Percentiles rank a stretch among this genome's conserved stretches.
These are phyloP conservation scores for Cataglyphis rosenhaueri DNA, from an alignment of 2,888 invertebrate genomes.

Conservation along the genomic window DNA sequence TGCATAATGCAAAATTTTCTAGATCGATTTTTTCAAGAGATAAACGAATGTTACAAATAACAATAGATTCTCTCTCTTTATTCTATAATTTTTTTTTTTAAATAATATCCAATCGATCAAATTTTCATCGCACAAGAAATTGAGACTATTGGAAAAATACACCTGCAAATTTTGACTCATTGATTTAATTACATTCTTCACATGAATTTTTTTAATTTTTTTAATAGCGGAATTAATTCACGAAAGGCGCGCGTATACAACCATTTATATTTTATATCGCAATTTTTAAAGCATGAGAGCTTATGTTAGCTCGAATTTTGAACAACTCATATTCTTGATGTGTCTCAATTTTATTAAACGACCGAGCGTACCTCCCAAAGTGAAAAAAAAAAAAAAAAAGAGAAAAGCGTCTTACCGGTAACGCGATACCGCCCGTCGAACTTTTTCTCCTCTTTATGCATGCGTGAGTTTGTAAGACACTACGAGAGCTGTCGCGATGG, in stretches of 20 bases:
- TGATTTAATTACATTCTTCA: background rate
- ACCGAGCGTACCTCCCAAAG: slow-evolving; percentile 12
- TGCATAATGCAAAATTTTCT: background rate
- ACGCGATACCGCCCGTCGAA: slow-evolving; percentile 65
- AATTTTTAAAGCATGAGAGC: slow-evolving; percentile 26
- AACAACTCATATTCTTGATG: slow-evolving; percentile 39
- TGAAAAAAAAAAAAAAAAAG: slow-evolving; percentile 59
- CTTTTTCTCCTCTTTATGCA: slow-evolving; percentile 60
- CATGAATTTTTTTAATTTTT: background rate
- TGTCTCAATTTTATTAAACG: slow-evolving; percentile 45
- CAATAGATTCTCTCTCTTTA: background rate
- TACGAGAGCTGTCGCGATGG: slow-evolving; percentile 56
- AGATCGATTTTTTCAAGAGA: background rate
- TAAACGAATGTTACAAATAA: background rate
- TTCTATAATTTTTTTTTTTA: background rate
- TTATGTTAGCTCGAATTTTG: slow-evolving; percentile 36
- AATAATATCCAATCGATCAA: background rate
- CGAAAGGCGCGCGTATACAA: background rate
- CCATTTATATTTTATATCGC: slow-evolving; percentile 10
- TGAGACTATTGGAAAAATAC: background rate
- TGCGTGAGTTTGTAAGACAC: slow-evolving; percentile 59
- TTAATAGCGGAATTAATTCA: background rate
- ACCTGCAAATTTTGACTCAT: background rate
- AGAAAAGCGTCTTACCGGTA: slow-evolving; percentile 70
- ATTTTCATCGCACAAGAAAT: background rate